Conservation (phyloP, 1,140 invertebrate species). For the Drosophila pandora region DNA sequence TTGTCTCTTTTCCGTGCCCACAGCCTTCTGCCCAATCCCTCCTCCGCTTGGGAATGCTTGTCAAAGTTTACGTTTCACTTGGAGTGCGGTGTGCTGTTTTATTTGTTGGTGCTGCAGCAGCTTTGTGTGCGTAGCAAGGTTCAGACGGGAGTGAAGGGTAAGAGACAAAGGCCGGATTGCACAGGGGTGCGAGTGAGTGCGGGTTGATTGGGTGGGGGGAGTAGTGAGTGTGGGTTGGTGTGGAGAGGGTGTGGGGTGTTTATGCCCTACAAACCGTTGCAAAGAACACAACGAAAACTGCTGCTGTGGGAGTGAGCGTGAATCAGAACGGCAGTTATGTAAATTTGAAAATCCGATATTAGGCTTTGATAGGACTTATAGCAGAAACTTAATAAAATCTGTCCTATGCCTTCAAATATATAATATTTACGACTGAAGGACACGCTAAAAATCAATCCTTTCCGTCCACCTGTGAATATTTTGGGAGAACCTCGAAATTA, state of each 20-base stretch:
- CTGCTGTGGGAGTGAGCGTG: conserved; percentile 35
- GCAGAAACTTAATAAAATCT: not conserved
- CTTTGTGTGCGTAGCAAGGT: conserved; percentile 35
- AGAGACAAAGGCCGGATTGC: conserved; percentile 23
- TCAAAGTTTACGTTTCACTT: conserved; percentile 82
- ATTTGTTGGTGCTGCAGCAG: conserved; percentile 43
- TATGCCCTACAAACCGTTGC: conserved; percentile 65
- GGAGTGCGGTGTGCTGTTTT: conserved; percentile 65
- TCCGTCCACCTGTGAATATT: conserved; percentile 46
- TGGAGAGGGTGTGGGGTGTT: conserved; percentile 10
- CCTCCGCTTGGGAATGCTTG: conserved; percentile 46
- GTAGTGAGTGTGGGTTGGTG: not conserved
- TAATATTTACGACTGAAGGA: not conserved
- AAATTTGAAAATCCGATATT: conserved; percentile 80
- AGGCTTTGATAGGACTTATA: conserved; percentile 48
- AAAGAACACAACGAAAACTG: conserved; percentile 74
- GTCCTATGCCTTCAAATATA: not conserved
- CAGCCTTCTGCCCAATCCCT: conserved; percentile 4
- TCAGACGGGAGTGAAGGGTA: conserved; percentile 11
- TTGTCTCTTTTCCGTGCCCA: not conserved
- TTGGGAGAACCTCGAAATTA: conserved; percentile 51
- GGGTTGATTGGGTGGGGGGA: conserved; percentile 3
- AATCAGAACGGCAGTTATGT: conserved; percentile 67
- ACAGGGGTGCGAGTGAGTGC: conserved; percentile 26
- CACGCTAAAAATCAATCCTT: not conserved